Evolutionary conservation across 1,140 invertebrate genomes (phyloP).

Genomic region (Gyrodactylus bullatarudis): DNA sequence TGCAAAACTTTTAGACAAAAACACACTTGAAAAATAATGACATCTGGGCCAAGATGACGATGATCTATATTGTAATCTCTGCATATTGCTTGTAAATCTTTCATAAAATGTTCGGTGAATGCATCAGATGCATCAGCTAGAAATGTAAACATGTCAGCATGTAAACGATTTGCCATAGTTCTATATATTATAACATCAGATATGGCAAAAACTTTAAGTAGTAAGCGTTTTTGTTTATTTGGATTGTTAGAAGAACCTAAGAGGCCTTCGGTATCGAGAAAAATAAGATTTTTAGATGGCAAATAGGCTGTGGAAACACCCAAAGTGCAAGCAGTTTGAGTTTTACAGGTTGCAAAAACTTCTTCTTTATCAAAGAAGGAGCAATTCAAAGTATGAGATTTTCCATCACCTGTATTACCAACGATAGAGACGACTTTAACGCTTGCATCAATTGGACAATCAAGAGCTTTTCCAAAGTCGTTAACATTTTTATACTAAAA

Average conservation of each 20-base stretch:
- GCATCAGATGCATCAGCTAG: constrained; percentile 38
- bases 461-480: constrained; percentile 8
- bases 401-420: constrained; percentile 51
- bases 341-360: constrained; percentile 35
- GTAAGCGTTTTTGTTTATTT: constrained; percentile 33
- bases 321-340: constrained; percentile 37
- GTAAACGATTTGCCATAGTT: constrained; percentile 37
- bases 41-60: constrained; percentile 31
- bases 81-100: constrained; percentile 24
- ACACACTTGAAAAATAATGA: constrained; percentile 46
- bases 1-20: too few relatives aligned
- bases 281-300: constrained; percentile 28
- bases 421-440: constrained; percentile 53
- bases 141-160: constrained; percentile 42
- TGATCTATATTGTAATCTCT: constrained; percentile 16
- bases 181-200: constrained; percentile 47
- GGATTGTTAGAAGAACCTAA: constrained; percentile 29
- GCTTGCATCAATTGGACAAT: constrained; percentile 12
- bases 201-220: constrained; percentile 40
- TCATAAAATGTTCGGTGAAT: constrained; percentile 36
- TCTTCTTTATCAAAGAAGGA: constrained; percentile 38
- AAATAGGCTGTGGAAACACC: constrained; percentile 46
- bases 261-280: constrained; percentile 44
- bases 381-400: constrained; percentile 44
- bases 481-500: neutral